A percentile compares a stretch with the other conserved stretches of the same genome.
Conservation (phyloP, 2,888 invertebrate species). For the Heliconius ismenius region DNA sequence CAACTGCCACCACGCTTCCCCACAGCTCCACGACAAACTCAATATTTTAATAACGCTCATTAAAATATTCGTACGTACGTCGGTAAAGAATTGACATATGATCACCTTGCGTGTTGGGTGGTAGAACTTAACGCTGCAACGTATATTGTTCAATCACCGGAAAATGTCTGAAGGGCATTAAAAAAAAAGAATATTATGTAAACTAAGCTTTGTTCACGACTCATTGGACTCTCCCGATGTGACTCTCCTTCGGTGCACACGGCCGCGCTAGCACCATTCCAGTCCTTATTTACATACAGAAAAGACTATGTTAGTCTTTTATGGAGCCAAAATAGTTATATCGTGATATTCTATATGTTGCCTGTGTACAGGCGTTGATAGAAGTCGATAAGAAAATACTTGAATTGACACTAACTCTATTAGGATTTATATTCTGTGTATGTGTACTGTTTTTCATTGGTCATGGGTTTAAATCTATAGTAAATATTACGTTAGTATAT, state of each 20-base stretch:
- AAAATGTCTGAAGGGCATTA: constrained; percentile 33
- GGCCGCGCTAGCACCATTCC: constrained; percentile 31
- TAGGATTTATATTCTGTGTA: neutral
- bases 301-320: constrained; percentile 24
- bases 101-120: neutral
- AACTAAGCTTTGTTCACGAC: constrained; percentile 45
- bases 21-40: no score
- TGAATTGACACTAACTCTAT: neutral
- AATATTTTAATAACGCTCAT: no score
- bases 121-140: constrained; percentile 29
- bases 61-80: neutral
- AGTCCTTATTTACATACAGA: constrained; percentile 31
- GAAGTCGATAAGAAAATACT: neutral
- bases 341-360: constrained; percentile 3
- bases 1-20: no score
- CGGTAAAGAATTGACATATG: neutral
- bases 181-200: constrained; percentile 40
- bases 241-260: constrained; percentile 30
- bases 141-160: constrained; percentile 40
- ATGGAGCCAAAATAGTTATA: constrained; percentile 9
- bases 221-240: constrained; percentile 39
- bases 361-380: neutral
- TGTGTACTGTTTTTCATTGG: no score
- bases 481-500: no score
- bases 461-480: no score